Evolutionary conservation across 2,888 invertebrate genomes (phyloP), one percentile per base, ranked within the genome.

Genomic region (Hipparchia sbordonii): DNA sequence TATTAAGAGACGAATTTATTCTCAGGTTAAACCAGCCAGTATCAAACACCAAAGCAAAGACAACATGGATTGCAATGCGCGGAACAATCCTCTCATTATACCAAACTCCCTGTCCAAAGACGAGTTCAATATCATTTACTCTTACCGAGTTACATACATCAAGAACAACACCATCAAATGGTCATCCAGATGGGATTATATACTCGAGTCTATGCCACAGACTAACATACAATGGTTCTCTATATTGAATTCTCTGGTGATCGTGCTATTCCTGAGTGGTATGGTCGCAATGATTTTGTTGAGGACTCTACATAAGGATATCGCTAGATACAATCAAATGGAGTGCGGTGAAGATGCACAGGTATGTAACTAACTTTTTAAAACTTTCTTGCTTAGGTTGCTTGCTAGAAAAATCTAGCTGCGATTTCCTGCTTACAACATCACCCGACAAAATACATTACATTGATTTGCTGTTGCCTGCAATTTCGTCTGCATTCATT

Each of bases 261-360:
- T 99, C 83, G 98, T 98, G 2, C 92, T 99, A 52, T 99, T 99
- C 92, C 94, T 99, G 33, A 98, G 99, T 79, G 99, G 99, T 79
- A 99, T 99, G 99, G 99, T 99, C 13, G 99, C 99, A 48, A 99
- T 99, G 99, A 99, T 99, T 83, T 95, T 99, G 90, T 91, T 99
- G 79, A 95, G 99, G 76, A 99, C 99, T 0, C 93, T 99, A 75
- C 99, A 99, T 88, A 98, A 99, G 88, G 99, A 99, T 91, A 99
- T 99, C 82, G 99, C 99, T 5, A 95, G 99, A 81, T 99, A 99
- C 88, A 99, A 99, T 91, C 99, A 99, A 94, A 97, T 97, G 95
- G 97, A 97, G 82, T 97, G 97, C 79, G 97, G 97, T 8, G 97
- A 97, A 89, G 97, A 97, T 91, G 97, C 97, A 12, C 99, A 99